Conservation (phyloP, 2,113 vertebrate genomes). For the Tretioscincus oriximinensis region DNA sequence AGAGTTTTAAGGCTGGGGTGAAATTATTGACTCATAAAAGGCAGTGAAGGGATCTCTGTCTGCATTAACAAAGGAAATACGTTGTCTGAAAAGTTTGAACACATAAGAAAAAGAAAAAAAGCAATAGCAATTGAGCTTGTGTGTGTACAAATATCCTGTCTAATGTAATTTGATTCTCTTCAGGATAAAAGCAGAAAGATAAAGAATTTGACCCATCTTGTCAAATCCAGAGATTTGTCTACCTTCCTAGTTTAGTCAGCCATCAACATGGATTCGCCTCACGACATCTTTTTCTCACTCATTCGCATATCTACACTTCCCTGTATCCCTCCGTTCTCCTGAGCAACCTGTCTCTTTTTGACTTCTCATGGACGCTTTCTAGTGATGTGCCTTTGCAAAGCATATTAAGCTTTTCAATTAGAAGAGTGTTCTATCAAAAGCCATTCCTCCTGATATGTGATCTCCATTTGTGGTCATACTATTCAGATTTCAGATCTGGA, state of each 20-base stretch:
- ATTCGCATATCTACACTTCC: background rate
- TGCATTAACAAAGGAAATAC: background rate
- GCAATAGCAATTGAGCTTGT: background rate
- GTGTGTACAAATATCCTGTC: background rate
- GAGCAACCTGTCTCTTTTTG: background rate
- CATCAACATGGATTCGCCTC: background rate
- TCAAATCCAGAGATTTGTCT: background rate
- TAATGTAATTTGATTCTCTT: background rate
- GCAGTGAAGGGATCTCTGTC: background rate
- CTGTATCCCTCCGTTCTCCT: background rate
- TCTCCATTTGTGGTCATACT: background rate
- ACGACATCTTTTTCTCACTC: background rate
- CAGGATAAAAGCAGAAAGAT: background rate
- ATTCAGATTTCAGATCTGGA: slow-evolving; percentile 17
- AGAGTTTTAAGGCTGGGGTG: background rate
- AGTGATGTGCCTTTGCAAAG: background rate
- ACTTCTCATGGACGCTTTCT: background rate
- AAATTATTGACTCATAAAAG: background rate
- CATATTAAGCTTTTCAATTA: background rate
- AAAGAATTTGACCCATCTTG: slow-evolving; percentile 1
- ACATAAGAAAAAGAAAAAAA: background rate
- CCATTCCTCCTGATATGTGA: background rate
- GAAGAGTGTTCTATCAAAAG: background rate
- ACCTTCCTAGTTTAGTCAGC: background rate
- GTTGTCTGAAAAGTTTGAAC: background rate